Evolutionary conservation across 2,113 vertebrate genomes (phyloP), one percentile per base, ranked within the genome.

Genomic region (Elaphurus davidianus): DNA sequence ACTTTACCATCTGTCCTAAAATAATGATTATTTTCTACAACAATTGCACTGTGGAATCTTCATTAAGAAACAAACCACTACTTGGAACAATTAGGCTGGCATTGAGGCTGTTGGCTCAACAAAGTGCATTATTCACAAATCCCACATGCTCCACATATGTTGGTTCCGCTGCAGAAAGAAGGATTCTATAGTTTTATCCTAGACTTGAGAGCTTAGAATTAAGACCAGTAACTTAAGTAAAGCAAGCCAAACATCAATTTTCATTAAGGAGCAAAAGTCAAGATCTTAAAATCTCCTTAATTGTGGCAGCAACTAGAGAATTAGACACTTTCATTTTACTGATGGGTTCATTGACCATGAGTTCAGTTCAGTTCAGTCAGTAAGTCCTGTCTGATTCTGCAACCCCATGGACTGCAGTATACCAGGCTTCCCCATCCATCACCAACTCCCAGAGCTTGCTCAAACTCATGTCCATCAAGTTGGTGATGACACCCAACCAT

Each of bases 1-100:
- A 83, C 82, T 97, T 96, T 96, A 93, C 97, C 97, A 98, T 98
- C 97, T 98, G 96, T 98, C 94, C 93, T 96, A 97, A 98, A 97
- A 86, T 96, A 97, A 97, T 98, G 91, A 93, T 95, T 94, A 81
- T 94, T 96, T 97, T 96, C 60, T 88, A 91, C 76, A 97, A 94
- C 82, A 98, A 94, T 96, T 86, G 40, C 28, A 76, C 91, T 89
- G 91, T 87, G 54, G 67, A 91, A 88, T 98, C 96, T 97, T 98
- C 86, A 91, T 97, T 98, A 97, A 96, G 86, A 50, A 97, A 89
- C 85, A 98, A 98, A 95, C 59, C 30, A 91, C 57, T 95, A 52
- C 96, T 98, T 97, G 96, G 43, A 98, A 91, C 91, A 98, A 97
- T 95, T 89, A 97, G 47, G 33, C 96, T 98, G 96, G 94, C 81